Conservation (phyloP, 1,140 invertebrate species). For the Cataglyphis hispanica region DNA sequence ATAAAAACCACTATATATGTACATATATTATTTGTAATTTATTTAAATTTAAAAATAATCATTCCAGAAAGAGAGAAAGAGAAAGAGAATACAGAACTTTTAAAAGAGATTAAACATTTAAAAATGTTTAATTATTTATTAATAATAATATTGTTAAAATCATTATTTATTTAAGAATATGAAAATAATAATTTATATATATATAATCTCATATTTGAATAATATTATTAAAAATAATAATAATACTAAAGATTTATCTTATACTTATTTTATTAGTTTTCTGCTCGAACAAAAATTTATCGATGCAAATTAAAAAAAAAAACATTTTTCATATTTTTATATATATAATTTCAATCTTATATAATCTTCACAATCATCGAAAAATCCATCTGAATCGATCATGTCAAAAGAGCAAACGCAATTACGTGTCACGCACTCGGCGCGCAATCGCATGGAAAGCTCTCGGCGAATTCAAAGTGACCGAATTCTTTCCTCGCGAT, state of each 20-base stretch:
- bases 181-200: not conserved
- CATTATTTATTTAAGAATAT: not conserved
- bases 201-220: not conserved
- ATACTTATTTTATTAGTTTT: not conserved
- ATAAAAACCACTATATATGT: not conserved
- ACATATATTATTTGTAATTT: not conserved
- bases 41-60: not conserved
- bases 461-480: slow-evolving; percentile 61
- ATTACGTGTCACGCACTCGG: slow-evolving; percentile 76
- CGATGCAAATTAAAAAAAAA: not conserved
- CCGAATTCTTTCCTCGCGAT: slow-evolving; percentile 68
- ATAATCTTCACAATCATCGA: not conserved
- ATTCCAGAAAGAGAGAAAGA: too few species aligned
- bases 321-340: not conserved
- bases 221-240: slow-evolving; percentile 3
- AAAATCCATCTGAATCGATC: slow-evolving; percentile 4
- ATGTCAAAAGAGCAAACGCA: slow-evolving; percentile 18
- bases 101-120: not conserved
- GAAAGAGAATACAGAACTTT: too few species aligned
- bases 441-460: slow-evolving; percentile 80
- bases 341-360: not conserved
- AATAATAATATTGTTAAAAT: not conserved
- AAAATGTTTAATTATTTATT: not conserved
- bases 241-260: not conserved
- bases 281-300: not conserved